Percentiles rank a stretch among this genome's conserved stretches.
phyloP scores from a whole-genome alignment of 2,888 invertebrate genomes.

The Diplolepis rosae region DNA sequence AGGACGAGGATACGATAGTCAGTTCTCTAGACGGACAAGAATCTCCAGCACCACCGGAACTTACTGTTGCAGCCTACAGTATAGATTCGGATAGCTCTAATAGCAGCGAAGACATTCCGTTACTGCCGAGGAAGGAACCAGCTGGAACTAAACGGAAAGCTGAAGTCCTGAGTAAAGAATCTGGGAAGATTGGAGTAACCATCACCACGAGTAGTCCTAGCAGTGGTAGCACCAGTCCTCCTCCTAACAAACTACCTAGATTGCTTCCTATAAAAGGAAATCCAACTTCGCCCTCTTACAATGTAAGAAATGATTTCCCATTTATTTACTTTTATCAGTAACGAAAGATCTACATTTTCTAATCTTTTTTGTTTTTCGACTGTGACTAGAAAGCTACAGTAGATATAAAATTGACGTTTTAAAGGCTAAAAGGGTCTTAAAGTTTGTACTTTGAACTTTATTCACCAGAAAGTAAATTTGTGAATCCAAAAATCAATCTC shows the following conservation, averaged over 20 bases:
- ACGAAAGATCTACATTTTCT: too few species aligned
- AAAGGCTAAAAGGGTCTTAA: too few species aligned
- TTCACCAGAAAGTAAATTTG: too few species aligned
- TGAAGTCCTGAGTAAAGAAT: constrained; percentile 88
- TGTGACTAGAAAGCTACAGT: not conserved
- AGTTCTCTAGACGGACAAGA: constrained; percentile 72
- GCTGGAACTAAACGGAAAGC: constrained; percentile 88
- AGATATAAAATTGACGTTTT: not conserved
- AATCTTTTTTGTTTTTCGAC: not conserved
- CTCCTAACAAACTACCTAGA: constrained; percentile 74
- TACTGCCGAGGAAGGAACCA: constrained; percentile 76
- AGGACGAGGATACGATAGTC: constrained; percentile 75
- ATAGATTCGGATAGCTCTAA: constrained; percentile 77
- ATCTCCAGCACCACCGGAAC: constrained; percentile 72
- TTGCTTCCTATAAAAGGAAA: constrained; percentile 71
- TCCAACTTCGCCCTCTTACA: constrained; percentile 69
- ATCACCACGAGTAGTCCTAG: constrained; percentile 83
- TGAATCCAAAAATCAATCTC: too few species aligned
- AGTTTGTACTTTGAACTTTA: too few species aligned
- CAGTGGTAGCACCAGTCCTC: constrained; percentile 74
- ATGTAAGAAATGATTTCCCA: constrained; percentile 55
- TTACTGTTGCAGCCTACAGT: constrained; percentile 65
- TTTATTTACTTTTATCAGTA: too few species aligned
- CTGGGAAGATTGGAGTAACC: constrained; percentile 92
- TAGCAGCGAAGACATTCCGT: constrained; percentile 79